These are phyloP conservation scores for Sinosuthora webbiana DNA, from an alignment of 2,113 vertebrate genomes.

Conservation along the genomic window DNA sequence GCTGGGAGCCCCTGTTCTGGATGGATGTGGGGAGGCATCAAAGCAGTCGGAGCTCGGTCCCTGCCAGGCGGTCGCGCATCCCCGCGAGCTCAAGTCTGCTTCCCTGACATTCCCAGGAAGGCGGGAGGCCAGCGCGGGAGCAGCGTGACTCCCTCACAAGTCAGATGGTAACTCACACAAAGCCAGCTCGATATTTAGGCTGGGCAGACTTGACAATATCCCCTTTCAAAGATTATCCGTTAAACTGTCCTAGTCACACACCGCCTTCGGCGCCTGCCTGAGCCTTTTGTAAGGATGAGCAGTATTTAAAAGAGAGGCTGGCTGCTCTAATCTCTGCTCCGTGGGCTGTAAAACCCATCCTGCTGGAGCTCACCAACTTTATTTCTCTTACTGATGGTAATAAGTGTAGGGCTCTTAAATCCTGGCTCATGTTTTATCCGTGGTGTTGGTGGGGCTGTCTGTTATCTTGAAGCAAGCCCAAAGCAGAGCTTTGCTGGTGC, in stretches of 20 bases:
- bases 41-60: accelerated
- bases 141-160: not conserved
- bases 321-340: slow-evolving; percentile 12
- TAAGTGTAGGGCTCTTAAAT: not conserved
- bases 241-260: slow-evolving; percentile 3
- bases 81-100: accelerated
- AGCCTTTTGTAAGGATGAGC: slow-evolving; percentile 34
- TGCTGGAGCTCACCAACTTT: not conserved
- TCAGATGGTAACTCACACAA: not conserved
- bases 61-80: not conserved
- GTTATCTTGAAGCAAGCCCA: not conserved
- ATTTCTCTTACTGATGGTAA: not conserved
- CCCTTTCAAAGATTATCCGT: slow-evolving; percentile 42
- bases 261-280: not conserved
- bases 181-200: not conserved
- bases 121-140: not conserved
- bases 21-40: not conserved
- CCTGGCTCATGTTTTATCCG: not conserved
- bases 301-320: not conserved
- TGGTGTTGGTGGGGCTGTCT: not conserved
- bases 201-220: slow-evolving; percentile 17
- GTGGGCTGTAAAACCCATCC: not conserved
- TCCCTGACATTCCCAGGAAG: not conserved
- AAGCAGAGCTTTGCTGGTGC: not conserved
- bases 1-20: not conserved